Evolutionary conservation across 2,888 invertebrate genomes (phyloP).

Genomic region (Mantis religiosa): DNA sequence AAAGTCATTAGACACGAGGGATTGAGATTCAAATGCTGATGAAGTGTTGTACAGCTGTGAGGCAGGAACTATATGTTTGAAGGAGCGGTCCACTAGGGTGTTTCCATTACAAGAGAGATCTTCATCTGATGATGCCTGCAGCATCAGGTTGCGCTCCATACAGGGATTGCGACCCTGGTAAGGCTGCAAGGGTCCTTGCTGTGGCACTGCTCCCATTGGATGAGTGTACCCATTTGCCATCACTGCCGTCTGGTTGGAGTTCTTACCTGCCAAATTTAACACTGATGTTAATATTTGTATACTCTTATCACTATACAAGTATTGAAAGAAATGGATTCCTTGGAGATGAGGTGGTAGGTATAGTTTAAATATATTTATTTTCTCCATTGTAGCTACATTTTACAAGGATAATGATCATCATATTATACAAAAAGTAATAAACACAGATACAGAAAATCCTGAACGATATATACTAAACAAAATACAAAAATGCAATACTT

Average conservation of each 20-base stretch:
- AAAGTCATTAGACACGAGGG: conserved; percentile 50
- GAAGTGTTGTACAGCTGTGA: conserved; percentile 22
- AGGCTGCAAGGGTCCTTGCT: conserved; percentile 55
- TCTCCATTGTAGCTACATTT: too few relatives aligned
- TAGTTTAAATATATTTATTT: too few relatives aligned
- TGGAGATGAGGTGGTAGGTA: too few relatives aligned
- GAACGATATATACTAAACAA: too few relatives aligned
- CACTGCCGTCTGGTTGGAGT: conserved; percentile 47
- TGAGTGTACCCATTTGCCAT: conserved; percentile 43
- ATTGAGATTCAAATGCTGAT: conserved; percentile 45
- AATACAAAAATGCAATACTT: too few relatives aligned
- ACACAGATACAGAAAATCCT: too few relatives aligned
- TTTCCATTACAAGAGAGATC: conserved; percentile 49
- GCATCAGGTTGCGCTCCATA: conserved; percentile 67
- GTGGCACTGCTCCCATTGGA: background rate
- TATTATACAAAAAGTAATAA: too few relatives aligned
- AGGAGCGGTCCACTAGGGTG: conserved; percentile 39
- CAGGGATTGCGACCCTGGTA: conserved; percentile 84
- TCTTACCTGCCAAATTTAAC: conserved; percentile 45
- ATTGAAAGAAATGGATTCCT: too few relatives aligned
- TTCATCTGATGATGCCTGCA: conserved; percentile 53
- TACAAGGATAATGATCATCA: too few relatives aligned
- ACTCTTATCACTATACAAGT: background rate
- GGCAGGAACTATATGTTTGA: conserved; percentile 24
- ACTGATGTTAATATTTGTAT: background rate